These are phyloP conservation scores for Macrotus californicus DNA, from an alignment of 2,113 vertebrate species.

Conservation along the genomic window DNA sequence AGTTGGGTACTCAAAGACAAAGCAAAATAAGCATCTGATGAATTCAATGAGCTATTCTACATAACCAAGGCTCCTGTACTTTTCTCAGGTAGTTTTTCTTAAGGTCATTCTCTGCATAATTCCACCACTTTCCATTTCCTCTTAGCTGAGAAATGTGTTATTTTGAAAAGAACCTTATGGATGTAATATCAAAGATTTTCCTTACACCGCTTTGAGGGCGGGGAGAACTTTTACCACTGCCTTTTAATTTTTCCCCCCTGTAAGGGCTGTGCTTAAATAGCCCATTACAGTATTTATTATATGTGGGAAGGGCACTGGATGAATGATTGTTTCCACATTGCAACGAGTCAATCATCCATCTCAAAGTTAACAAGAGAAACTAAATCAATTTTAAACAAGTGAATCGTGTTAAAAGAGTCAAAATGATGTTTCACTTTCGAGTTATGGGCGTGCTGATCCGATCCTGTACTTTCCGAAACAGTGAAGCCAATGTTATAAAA, in stretches of 20 bases:
- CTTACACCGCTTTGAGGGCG: neutral
- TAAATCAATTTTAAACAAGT: conserved; percentile 17
- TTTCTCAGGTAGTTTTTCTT: neutral
- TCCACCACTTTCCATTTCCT: conserved; percentile 34
- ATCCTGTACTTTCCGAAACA: neutral
- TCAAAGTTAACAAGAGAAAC: conserved; percentile 34
- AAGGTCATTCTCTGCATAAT: conserved; percentile 8
- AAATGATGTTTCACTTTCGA: neutral
- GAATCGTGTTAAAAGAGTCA: neutral
- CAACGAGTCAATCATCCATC: neutral
- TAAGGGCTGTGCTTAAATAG: conserved; percentile 4
- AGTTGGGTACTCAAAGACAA: conserved; percentile 35
- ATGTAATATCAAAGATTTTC: conserved; percentile 58
- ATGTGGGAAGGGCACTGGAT: conserved; percentile 33
- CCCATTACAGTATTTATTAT: conserved; percentile 53
- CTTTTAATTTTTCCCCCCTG: conserved; percentile 51
- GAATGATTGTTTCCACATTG: conserved; percentile 53
- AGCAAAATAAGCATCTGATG: conserved; percentile 21
- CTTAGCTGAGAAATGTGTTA: conserved; percentile 32
- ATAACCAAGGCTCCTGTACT: conserved; percentile 15
- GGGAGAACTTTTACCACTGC: conserved; percentile 1
- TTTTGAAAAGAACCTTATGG: conserved; percentile 39
- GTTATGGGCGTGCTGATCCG: neutral
- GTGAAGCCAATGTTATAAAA: neutral
- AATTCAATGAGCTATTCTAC: conserved; percentile 21